A percentile compares a stretch with the other conserved stretches of the same genome.
These are phyloP conservation scores for Cydia fagiglandana DNA, from an alignment of 1,140 invertebrate species.

Conservation along the genomic window DNA sequence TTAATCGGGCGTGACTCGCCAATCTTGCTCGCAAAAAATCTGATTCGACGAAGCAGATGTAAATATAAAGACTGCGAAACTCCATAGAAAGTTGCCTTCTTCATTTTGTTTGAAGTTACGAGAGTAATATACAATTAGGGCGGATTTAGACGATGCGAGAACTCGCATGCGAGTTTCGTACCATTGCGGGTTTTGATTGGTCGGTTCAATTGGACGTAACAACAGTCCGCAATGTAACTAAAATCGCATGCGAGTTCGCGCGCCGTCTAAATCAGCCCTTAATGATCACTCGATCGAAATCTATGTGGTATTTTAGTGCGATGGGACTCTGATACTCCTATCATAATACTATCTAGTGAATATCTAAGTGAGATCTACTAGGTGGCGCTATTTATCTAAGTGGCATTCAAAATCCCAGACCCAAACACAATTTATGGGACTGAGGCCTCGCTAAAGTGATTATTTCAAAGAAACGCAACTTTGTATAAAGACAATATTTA, in stretches of 20 bases:
- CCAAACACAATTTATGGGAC: no score
- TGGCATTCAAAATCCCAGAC: no score
- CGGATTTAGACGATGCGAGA: no score
- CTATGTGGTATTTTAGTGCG: background rate
- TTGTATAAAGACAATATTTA: background rate
- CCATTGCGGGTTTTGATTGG: no score
- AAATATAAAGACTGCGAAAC: background rate
- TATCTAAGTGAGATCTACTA: background rate
- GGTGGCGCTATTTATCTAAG: background rate
- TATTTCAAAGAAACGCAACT: background rate
- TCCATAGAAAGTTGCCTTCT: background rate
- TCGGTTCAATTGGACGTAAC: no score
- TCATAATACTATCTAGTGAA: background rate
- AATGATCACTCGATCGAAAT: background rate
- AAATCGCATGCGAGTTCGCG: no score
- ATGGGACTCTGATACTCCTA: background rate
- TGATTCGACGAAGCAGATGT: background rate
- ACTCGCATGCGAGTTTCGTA: no score
- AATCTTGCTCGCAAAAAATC: slow-evolving; percentile 1
- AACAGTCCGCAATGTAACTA: no score
- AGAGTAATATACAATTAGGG: no score
- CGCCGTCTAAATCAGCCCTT: no score
- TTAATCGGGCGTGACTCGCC: slow-evolving; percentile 2
- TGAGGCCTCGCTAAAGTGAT: background rate
- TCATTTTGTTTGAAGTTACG: no score